Conservation (phyloP, 2,797 vertebrate genomes). For the Sebastes taczanowskii region DNA sequence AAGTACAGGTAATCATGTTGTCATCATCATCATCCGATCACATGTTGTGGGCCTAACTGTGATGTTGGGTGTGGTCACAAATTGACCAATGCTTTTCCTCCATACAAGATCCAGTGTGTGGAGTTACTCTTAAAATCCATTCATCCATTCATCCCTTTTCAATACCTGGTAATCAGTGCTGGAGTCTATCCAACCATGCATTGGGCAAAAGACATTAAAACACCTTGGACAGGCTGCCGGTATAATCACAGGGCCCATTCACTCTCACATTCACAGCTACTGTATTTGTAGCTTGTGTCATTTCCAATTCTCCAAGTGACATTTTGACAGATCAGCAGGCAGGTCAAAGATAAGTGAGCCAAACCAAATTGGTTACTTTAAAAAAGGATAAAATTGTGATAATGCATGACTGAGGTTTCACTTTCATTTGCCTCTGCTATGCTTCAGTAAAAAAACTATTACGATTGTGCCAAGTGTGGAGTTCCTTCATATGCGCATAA, state of each 20-base stretch:
- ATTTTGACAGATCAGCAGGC: constrained; percentile 10
- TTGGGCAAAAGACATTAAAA: background rate
- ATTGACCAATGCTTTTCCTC: background rate
- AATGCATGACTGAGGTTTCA: constrained; percentile 1
- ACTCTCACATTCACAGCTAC: background rate
- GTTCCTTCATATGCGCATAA: background rate
- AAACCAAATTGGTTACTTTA: constrained; percentile 15
- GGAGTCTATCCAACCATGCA: background rate
- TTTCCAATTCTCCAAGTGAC: constrained; percentile 6
- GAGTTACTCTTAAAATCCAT: background rate
- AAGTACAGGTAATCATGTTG: background rate
- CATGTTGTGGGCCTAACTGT: background rate
- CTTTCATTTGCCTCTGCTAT: background rate
- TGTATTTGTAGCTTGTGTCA: background rate
- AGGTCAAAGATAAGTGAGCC: constrained; percentile 4
- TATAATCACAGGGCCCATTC: constrained; percentile 9
- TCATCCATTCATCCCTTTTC: constrained; percentile 1
- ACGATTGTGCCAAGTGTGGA: background rate
- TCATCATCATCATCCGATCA: background rate
- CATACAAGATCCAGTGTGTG: background rate
- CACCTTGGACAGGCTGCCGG: background rate
- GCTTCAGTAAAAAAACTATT: background rate
- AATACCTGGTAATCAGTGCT: background rate
- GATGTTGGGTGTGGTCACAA: background rate
- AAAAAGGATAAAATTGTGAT: constrained; percentile 3